These are phyloP conservation scores for Psix sp. DNA, from an alignment of 1,140 invertebrate genomes.

Conservation along the genomic window DNA sequence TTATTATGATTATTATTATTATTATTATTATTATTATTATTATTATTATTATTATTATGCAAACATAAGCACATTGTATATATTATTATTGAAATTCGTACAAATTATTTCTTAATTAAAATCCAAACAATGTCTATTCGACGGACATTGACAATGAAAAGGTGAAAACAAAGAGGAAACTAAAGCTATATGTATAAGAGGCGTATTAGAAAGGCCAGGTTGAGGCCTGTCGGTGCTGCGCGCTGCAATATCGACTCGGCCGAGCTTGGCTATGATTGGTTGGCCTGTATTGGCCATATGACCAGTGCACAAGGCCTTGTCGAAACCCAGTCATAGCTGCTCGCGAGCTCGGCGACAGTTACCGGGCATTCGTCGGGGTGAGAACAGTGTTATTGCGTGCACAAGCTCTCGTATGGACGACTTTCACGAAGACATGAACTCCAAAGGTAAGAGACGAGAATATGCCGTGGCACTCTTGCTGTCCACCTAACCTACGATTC, in stretches of 20 bases:
- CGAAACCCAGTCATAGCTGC: conserved; percentile 51
- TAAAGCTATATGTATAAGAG: not conserved
- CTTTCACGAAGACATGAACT: conserved; percentile 50
- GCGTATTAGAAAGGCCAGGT: conserved; percentile 38
- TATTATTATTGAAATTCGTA: no score
- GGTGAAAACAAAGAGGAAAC: no score
- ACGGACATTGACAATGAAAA: no score
- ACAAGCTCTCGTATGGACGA: not conserved
- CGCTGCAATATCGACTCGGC: conserved; percentile 45
- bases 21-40: no score
- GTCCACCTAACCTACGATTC: conserved; percentile 14
- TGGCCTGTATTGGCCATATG: conserved; percentile 54
- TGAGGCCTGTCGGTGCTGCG: conserved; percentile 30
- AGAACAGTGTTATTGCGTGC: conserved; percentile 18
- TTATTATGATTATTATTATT: no score
- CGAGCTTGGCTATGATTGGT: conserved; percentile 42
- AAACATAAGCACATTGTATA: no score
- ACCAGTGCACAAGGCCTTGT: conserved; percentile 48
- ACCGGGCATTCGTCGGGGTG: conserved; percentile 21
- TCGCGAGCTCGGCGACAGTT: conserved; percentile 22
- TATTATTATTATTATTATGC: no score
- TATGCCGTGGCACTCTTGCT: not conserved
- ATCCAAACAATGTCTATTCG: no score
- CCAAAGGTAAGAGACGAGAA: conserved; percentile 25
- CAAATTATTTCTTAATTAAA: no score